phyloP scores from a whole-genome alignment of 2,113 vertebrate genomes.

The Pyrgilauda ruficollis region DNA sequence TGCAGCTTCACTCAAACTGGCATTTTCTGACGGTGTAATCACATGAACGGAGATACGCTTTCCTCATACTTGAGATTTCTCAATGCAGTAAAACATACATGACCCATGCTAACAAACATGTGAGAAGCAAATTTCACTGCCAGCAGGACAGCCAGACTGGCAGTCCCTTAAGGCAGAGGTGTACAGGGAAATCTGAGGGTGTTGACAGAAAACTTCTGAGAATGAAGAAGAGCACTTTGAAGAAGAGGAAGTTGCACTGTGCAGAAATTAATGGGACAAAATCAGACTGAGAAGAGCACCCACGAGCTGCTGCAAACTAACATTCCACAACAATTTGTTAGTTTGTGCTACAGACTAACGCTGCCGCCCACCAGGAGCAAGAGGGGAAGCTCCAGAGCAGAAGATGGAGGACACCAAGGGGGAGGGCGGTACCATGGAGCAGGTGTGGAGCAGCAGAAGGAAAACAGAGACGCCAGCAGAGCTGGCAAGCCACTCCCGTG shows the following conservation, averaged over 20 bases:
- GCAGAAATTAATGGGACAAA: not conserved
- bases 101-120: not conserved
- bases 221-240: not conserved
- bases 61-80: not conserved
- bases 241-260: not conserved
- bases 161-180: not conserved
- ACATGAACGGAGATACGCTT: rapidly evolving
- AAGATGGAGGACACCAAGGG: not conserved
- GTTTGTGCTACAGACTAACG: not conserved
- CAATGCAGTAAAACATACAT: not conserved
- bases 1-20: not conserved
- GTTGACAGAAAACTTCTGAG: not conserved
- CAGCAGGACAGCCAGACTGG: not conserved
- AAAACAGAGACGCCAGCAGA: not conserved
- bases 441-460: not conserved
- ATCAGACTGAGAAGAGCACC: not conserved
- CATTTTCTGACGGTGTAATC: not conserved
- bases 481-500: not conserved
- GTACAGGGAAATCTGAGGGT: not conserved
- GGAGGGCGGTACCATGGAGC: rapidly evolving
- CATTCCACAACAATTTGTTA: not conserved
- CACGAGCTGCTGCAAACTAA: not conserved
- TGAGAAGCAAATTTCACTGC: not conserved
- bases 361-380: not conserved
- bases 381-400: not conserved